Evolutionary conservation across 2,797 vertebrate species (phyloP), one percentile per base, ranked within the genome.

Genomic region (Parambassis ranga): DNA sequence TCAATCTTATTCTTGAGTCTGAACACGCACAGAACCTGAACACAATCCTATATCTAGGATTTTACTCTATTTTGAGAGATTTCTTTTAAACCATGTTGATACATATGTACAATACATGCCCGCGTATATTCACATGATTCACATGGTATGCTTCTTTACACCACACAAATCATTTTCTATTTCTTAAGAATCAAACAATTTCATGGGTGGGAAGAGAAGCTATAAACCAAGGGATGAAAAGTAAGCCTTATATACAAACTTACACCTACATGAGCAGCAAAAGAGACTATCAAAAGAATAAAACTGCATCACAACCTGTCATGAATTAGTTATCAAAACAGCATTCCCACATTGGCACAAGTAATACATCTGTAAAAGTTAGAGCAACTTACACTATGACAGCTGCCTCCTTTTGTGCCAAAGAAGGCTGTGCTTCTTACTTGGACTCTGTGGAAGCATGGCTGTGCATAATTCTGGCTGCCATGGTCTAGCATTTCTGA

Each of bases 1-100:
- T 32, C 44, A 60, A 46, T 36, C 30, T 51, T 42, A 51, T 74
- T 57, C 63, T 62, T 70, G 26, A 61, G 20, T 39, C 43, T 14
- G 36, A 38, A 32, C 20, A 8, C 18, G n/a, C n/a, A n/a, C n/a
- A n/a, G n/a, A n/a, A n/a, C n/a, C n/a, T n/a, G n/a, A n/a, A 19
- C 18, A 32, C 3, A 28, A 6, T 57, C 38, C 39, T 31, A 33
- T 7, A 15, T 16, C 8, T 19, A 35, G 7, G 6, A 39, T 47
- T 47, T 36, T 58, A 48, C n/a, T n/a, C n/a, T n/a, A n/a, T 53
- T 42, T 32, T 31, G 19, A 59, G 10, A 44, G 6, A 26, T 39
- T 46, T 1, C 9, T n/a, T 44, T 51, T 52, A 22, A 39, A 31
- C 13, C 39, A 4, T 6, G 19, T 28, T 46, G 6, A 11, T 49